These are phyloP conservation scores for Agriotes lineatus DNA, from an alignment of 2,888 invertebrate species.

Conservation along the genomic window DNA sequence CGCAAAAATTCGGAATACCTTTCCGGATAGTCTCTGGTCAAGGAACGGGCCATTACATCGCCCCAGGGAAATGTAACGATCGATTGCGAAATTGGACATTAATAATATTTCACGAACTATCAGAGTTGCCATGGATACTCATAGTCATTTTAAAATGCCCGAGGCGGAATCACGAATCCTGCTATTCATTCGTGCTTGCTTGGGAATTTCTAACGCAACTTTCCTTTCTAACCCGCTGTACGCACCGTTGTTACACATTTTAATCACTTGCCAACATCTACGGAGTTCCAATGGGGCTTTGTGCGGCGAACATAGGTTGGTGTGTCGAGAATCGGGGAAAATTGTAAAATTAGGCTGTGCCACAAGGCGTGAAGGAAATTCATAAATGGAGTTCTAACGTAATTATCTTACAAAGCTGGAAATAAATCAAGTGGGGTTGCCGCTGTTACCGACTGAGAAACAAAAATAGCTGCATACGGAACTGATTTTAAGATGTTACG, in stretches of 20 bases:
- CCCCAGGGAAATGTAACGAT: conserved; percentile 11
- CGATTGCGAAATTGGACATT: conserved; percentile 16
- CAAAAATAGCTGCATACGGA: too few species aligned
- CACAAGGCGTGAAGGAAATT: too few species aligned
- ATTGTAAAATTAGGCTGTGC: not conserved
- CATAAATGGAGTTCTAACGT: too few species aligned
- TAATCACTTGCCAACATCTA: conserved; percentile 4
- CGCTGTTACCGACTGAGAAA: too few species aligned
- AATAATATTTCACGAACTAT: conserved; percentile 21
- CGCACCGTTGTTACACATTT: conserved; percentile 13
- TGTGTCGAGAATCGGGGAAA: not conserved
- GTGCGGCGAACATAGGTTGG: not conserved
- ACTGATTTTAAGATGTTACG: too few species aligned
- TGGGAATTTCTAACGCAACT: conserved; percentile 3
- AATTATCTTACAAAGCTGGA: too few species aligned
- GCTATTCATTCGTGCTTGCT: conserved; percentile 4
- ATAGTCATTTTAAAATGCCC: conserved; percentile 21
- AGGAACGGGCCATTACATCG: conserved; percentile 11
- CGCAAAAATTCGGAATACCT: too few species aligned
- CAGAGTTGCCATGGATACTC: conserved; percentile 10
- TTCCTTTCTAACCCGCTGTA: conserved; percentile 12
- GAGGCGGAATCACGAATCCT: conserved; percentile 11
- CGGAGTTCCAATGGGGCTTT: not conserved
- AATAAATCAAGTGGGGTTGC: too few species aligned
- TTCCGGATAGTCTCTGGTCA: conserved; percentile 1